Evolutionary conservation across 2,888 invertebrate genomes (phyloP), one percentile per base, ranked within the genome.

Genomic region (Chloroclystis v-ata): DNA sequence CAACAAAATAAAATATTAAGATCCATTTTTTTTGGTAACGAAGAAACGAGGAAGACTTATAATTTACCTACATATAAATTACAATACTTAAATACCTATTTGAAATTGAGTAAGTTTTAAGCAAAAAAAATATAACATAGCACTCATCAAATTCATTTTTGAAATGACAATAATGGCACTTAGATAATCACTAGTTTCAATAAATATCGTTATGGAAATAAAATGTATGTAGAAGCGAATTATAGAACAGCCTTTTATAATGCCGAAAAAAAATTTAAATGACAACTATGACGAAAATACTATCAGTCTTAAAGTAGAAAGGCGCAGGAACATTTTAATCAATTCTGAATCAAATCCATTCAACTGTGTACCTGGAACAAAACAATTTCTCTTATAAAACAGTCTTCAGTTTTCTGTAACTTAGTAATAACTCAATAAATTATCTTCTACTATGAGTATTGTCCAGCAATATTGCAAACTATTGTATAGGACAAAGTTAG

Each of bases 291-390:
- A 80, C 75, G 78, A 67, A 68, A 81, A 80, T 81, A 76, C 82
- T 84, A 81, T 84, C 85, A 84, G 85, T 85, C 85, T 85, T 82
- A 69, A 60, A 67, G 69, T 59, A 61, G 57, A n/a, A 62, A 69
- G 63, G 69, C 64, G 58, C 64, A 76, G 71, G 72, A 77, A 75
- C 75, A 67, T 68, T 59, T 48, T 49, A 37, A 44, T 38, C 26
- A 40, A 48, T 54, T 58, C 56, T 55, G 50, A 63, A 65, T 69
- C 52, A 65, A 63, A 60, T 62, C 59, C 60, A 61, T 59, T 57
- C 43, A 47, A 39, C 41, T 49, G 40, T 59, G 47, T 65, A 75
- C 68, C 82, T 83, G 82, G 2, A 75, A 82, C 59, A 69, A 62
- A 58, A 45, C 28, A 13, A 11, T 30, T 4, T 16, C 9, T 10